Base-by-base conservation (phyloP, 2,888 invertebrate genomes). In the Argyresthia goedartella region DNA sequence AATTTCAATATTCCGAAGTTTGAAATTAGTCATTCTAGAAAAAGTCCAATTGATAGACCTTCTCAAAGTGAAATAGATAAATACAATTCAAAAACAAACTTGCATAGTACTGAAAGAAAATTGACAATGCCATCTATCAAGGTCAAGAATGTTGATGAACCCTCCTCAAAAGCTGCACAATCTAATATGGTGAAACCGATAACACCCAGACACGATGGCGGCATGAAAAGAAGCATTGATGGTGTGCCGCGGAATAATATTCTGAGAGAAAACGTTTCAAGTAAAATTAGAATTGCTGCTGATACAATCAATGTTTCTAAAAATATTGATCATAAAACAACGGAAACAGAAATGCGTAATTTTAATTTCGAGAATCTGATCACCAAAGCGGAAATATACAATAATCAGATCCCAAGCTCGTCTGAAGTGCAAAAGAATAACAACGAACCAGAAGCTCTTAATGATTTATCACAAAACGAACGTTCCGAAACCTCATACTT, bases 281-380 rank as follows among this genome's bases (percentile, higher is more conserved):
- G 59, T 54, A 82, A 77, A 67, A 53, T 55, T 9, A 82, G 76
- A 64, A n/a, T n/a, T n/a, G 62, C 54, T 52, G 73, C 66, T 59
- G 82, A 85, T 14, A 75, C 66, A 63, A 49, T 59, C 39, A 63
- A 56, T 52, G 54, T 48, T 41, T 71, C 58, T 55, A 81, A 73
- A 66, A 63, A 52, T 45, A 54, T 57, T 35, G 74, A 76, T 49
- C 57, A 62, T 11, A 80, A 76, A 62, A 41, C 10, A 13, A 50
- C 69, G 11, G 81, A 82, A 59, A 71, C 62, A 51, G 87, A 86
- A 54, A 68, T 74, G 16, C 69, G 77, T 52, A 78, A 78, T 57
- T 87, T 78, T 55, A 88, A 88, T 73, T 88, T 86, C 63, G 88
- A 88, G 65, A 86, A 78, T 61, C 62, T 87, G 43, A 88, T 88